phyloP scores from a whole-genome alignment of 2,888 invertebrate species.

The Lamellibrachia satsuma region DNA sequence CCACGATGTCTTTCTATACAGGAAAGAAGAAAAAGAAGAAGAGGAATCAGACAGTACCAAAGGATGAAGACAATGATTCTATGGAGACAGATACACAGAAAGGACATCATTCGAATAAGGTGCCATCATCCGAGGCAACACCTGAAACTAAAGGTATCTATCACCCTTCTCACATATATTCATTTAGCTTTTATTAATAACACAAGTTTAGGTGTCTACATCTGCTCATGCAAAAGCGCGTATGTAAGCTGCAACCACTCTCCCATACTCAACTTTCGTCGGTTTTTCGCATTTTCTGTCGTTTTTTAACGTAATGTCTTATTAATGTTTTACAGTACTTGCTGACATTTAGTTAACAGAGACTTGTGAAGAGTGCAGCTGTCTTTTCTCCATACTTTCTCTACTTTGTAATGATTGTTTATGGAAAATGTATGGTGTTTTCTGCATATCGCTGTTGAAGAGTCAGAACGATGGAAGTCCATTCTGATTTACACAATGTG shows the following conservation, averaged over 20 bases:
- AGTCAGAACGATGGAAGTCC: neutral
- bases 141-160: neutral
- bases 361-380: neutral
- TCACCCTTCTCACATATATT: neutral
- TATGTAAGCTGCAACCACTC: too few species aligned
- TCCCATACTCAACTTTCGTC: too few species aligned
- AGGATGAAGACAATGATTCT: neutral
- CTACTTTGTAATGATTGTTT: neutral
- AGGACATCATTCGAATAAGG: neutral
- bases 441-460: neutral
- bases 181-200: neutral
- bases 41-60: neutral
- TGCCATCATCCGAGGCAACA: neutral
- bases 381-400: neutral
- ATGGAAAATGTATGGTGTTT: neutral
- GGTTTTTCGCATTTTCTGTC: too few species aligned
- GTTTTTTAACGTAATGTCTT: too few species aligned
- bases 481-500: too few species aligned
- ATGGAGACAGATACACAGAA: neutral
- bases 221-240: too few species aligned
- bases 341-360: neutral
- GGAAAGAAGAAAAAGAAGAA: neutral
- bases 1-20: neutral
- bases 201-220: too few species aligned
- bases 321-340: neutral